A percentile compares a stretch with the other conserved stretches of the same genome.
phyloP scores from a whole-genome alignment of 2,888 invertebrate genomes.

The Marronus borbonicus region DNA sequence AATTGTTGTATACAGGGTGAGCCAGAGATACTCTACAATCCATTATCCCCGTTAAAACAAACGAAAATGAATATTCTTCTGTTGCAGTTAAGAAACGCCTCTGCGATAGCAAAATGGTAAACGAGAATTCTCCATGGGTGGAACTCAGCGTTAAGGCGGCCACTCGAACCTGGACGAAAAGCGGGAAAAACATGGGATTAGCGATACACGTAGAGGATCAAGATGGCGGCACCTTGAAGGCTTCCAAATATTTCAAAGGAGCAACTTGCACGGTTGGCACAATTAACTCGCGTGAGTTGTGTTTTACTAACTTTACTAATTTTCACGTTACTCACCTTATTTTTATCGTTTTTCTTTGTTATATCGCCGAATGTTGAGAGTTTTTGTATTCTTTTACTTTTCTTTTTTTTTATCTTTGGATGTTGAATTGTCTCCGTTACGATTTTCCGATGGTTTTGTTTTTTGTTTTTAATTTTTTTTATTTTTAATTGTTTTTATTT shows the following conservation, averaged over 20 bases:
- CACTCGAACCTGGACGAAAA: slow-evolving; percentile 68
- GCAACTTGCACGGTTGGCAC: slow-evolving; percentile 71
- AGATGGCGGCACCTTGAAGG: slow-evolving; percentile 72
- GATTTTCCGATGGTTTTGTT: slow-evolving; percentile 26
- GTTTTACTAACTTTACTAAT: slow-evolving; percentile 55
- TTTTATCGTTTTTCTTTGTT: too few species aligned
- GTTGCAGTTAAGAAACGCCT: slow-evolving; percentile 70
- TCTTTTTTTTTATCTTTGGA: too few species aligned
- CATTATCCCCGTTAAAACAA: too few species aligned
- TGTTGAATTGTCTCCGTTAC: not conserved
- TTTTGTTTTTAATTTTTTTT: not conserved
- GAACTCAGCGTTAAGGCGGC: slow-evolving; percentile 72
- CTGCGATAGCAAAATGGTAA: slow-evolving; percentile 71
- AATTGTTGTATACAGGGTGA: too few species aligned
- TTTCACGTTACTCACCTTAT: too few species aligned
- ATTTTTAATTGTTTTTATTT: not conserved
- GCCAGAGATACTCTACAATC: too few species aligned
- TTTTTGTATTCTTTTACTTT: too few species aligned
- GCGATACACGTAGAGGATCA: slow-evolving; percentile 76
- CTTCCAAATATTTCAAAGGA: slow-evolving; percentile 72
- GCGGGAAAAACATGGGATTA: slow-evolving; percentile 68
- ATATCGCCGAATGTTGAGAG: too few species aligned
- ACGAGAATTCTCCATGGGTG: slow-evolving; percentile 68
- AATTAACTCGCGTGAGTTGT: slow-evolving; percentile 66
- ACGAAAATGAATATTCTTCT: slow-evolving; percentile 5